Base-by-base conservation (phyloP, 2,888 invertebrate species). In the Nycteola revayana region DNA sequence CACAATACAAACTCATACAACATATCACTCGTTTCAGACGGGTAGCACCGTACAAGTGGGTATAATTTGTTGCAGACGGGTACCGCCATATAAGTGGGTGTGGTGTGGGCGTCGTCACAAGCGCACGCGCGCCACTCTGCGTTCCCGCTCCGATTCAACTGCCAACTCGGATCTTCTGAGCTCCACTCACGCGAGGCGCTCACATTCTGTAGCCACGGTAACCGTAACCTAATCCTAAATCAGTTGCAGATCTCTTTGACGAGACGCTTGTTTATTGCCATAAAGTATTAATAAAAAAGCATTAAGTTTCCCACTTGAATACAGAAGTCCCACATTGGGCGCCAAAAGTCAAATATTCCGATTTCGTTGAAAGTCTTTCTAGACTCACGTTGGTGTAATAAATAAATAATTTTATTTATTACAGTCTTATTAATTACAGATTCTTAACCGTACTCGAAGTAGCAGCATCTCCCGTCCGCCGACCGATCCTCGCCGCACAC, bases 61-160 rank as follows among this genome's bases (percentile, higher is more conserved):
- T 57, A 47, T 57, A 52, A 60, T 52, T 52, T 57, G 46, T 72
- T 72, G 33, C 77, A 91, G 91, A 73, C 90, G 91, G 38, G 90
- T 92, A 42, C 92, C 93, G 0, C 93, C 93, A 1, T 93, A 93
- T 74, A 91, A 92, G 41, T 93, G 93, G 93, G 68, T 93, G 44
- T 86, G 83, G 76, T 80, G 86, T 34, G 73, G 76, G 0, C 66
- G 74, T 10, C 66, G 71, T 34, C 65, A 62, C 43, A 72, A 77
- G 0, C 74, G 70, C 36, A 61, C 69, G 1, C 75, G 87, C 18
- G 82, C 85, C 25, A 83, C 86, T 7, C 64, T 83, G 18, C 80
- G 87, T 2, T 83, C 88, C 0, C 76, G 89, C 21, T 86, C 86
- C 3, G 89, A 89, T 54, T 89, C 88, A 22, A 87, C 89, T 1